Evolutionary conservation across 2,888 invertebrate genomes (phyloP).

Genomic region (Andrena trimmerana): DNA sequence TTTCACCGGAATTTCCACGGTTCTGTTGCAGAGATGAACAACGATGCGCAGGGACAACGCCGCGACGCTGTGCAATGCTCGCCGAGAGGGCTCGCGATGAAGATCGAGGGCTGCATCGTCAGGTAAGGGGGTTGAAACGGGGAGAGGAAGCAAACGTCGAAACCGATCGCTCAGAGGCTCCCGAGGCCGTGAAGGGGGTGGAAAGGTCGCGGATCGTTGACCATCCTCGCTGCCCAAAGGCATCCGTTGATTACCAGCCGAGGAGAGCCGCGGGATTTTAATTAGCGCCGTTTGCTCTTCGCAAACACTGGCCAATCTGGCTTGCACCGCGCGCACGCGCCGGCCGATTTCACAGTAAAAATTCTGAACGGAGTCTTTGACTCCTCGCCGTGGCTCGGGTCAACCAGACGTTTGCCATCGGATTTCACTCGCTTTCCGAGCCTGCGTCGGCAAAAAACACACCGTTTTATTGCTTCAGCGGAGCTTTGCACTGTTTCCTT

Average conservation of each 20-base stretch:
- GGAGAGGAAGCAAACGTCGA: constrained; percentile 50
- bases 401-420: constrained; percentile 21
- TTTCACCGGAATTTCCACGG: background rate
- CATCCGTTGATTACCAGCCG: constrained; percentile 83
- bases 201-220: constrained; percentile 76
- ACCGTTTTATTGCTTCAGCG: background rate
- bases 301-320: constrained; percentile 80
- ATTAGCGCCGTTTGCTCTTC: constrained; percentile 83
- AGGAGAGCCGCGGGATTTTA: constrained; percentile 83
- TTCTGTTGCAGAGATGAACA: constrained; percentile 56
- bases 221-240: constrained; percentile 81
- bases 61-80: constrained; percentile 35
- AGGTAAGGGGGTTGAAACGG: constrained; percentile 55
- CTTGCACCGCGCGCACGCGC: constrained; percentile 51
- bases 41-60: constrained; percentile 18
- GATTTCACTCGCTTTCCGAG: background rate
- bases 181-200: constrained; percentile 47
- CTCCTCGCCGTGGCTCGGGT: constrained; percentile 18
- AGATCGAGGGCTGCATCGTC: constrained; percentile 67
- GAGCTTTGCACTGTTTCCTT: too few species aligned
- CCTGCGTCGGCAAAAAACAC: background rate
- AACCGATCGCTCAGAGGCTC: constrained; percentile 36
- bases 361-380: constrained; percentile 56
- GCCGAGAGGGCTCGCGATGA: constrained; percentile 57
- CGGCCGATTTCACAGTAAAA: constrained; percentile 66